Base-by-base conservation (phyloP, 1,140 invertebrate genomes). In the Adoxophyes honmai region DNA sequence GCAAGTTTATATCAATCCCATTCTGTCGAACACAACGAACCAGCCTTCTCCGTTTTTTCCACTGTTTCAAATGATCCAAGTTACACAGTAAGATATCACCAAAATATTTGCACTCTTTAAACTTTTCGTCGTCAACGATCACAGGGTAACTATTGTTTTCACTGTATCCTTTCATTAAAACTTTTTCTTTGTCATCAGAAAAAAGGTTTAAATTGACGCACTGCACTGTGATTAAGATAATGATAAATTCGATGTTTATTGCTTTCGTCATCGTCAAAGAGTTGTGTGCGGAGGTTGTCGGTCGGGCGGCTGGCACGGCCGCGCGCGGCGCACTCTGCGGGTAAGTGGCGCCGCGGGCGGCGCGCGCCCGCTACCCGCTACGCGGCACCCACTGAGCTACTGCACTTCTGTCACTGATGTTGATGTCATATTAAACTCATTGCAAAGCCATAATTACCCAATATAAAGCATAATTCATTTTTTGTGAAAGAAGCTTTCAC, bases 1-100 rank as follows among this genome's bases (percentile, higher is more conserved):
- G 35, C 59, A 53, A 35, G 42, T 56, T 66, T 15, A 65, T 53
- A 44, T 16, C 57, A 15, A 53, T 57, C 4, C 52, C 34, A 14
- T 54, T 34, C 9, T 44, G 53, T 55, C 37, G 52, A 1, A 68
- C 51, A 6, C 28, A 1, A 52, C 58, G n/a, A 34, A 59, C 55
- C 37, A 62, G 57, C 63, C 81, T 79, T 75, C 76, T 71, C 10
- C 81, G 70, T 55, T 71, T 75, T 57, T 87, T 87, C 81, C 84
- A 87, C 60, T 77, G 74, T 62, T 76, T 82, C 37, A 85, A 69
- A 63, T 69, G 73, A 42, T 77, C 60, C 51, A 69, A 64, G 51
- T 60, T 59, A 36, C 60, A 62, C 62, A 64, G 67, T 39, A 70
- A 59, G 52, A 66, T 64, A 37, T 70, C 59, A 53, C 62, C 60